These are phyloP conservation scores for Semicossyphus pulcher DNA, from an alignment of 2,113 vertebrate genomes.

Conservation along the genomic window DNA sequence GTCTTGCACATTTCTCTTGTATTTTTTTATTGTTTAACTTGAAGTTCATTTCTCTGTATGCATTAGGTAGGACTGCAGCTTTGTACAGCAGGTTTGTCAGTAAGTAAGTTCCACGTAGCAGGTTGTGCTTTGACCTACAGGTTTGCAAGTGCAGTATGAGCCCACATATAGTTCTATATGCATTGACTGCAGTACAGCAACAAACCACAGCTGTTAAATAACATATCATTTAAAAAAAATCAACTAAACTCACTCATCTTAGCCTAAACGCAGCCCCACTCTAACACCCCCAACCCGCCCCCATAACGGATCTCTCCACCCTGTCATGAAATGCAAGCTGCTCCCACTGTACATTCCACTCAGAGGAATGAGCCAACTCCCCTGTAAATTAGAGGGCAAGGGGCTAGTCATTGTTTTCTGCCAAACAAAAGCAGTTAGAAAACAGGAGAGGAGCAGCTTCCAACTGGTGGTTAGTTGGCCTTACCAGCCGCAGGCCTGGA, in stretches of 20 bases:
- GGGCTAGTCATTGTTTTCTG: constrained; percentile 54
- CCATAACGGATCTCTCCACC: constrained; percentile 66
- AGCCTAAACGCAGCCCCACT: constrained; percentile 49
- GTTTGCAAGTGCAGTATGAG: neutral
- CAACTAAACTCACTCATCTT: constrained; percentile 71
- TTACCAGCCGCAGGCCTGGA: neutral
- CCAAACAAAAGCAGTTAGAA: constrained; percentile 50
- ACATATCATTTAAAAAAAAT: constrained; percentile 79
- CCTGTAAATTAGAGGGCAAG: constrained; percentile 57
- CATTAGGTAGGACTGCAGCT: constrained; percentile 1
- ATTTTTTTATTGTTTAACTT: constrained; percentile 6
- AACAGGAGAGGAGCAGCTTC: constrained; percentile 25
- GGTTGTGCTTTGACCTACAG: neutral
- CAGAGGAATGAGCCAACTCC: constrained; percentile 71
- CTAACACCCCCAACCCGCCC: constrained; percentile 34
- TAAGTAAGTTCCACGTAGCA: neutral
- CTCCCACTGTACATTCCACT: constrained; percentile 79
- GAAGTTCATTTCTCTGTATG: constrained; percentile 17
- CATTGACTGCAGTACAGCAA: constrained; percentile 40
- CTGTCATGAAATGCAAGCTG: constrained; percentile 75
- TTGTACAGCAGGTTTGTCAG: neutral
- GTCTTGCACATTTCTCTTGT: neutral
- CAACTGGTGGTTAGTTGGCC: constrained; percentile 23
- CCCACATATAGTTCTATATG: constrained; percentile 34
- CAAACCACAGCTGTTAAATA: constrained; percentile 59